Conservation (phyloP, 1,140 invertebrate genomes). For the Drosophila fuyamai region DNA sequence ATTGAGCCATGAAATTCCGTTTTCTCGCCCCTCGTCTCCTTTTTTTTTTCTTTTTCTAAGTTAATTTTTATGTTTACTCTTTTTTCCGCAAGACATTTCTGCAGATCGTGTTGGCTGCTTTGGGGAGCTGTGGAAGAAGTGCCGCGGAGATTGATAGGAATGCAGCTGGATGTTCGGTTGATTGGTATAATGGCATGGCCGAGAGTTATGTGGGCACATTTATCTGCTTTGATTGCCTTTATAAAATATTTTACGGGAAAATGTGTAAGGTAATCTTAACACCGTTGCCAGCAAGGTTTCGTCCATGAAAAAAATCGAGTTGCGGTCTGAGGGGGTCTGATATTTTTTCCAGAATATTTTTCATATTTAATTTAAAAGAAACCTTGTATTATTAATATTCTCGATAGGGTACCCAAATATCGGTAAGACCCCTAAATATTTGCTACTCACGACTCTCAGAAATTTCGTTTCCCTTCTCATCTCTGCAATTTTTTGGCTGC, state of each 20-base stretch:
- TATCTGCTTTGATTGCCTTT: constrained; percentile 34
- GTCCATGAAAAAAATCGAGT: neutral
- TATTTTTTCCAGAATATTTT: too few species aligned
- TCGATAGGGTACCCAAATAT: constrained; percentile 17
- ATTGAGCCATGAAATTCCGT: constrained; percentile 74
- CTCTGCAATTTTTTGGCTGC: constrained; percentile 37
- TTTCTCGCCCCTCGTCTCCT: constrained; percentile 27
- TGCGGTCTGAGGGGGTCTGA: too few species aligned
- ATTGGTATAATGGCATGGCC: constrained; percentile 36
- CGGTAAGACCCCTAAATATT: neutral
- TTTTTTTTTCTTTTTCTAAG: constrained; percentile 14
- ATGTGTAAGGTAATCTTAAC: constrained; percentile 11
- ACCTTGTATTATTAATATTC: too few species aligned
- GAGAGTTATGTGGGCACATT: constrained; percentile 47
- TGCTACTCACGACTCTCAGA: constrained; percentile 34
- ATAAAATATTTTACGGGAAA: constrained; percentile 29
- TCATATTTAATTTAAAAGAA: too few species aligned
- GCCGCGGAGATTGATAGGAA: constrained; percentile 45
- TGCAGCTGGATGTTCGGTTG: constrained; percentile 41
- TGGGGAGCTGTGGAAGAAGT: constrained; percentile 16
- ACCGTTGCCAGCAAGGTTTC: neutral
- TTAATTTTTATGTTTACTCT: constrained; percentile 56
- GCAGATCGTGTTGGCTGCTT: constrained; percentile 26
- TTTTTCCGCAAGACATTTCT: constrained; percentile 50
- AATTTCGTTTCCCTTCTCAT: constrained; percentile 14